Percentiles rank a stretch among this genome's conserved stretches.
Conservation (phyloP, 1,140 invertebrate species). For the Riptortus pedestris region DNA sequence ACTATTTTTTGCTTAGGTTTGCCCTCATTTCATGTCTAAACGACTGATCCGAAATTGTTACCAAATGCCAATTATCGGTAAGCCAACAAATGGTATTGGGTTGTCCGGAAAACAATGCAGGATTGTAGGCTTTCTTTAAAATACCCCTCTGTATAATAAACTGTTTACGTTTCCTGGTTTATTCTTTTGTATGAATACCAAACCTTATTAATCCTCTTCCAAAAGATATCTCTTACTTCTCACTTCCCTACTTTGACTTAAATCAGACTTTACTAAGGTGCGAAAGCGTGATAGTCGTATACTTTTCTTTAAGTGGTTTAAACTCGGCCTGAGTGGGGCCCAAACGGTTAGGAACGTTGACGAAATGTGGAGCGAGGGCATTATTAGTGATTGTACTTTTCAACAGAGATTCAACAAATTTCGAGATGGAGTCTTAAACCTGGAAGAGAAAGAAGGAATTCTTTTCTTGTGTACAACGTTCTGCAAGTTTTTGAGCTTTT, state of each 20-base stretch:
- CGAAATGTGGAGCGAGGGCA: neutral
- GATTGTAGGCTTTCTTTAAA: neutral
- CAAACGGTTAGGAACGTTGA: neutral
- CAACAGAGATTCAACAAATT: slow-evolving; percentile 11
- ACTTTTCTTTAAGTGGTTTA: neutral
- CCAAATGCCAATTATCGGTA: too few species aligned
- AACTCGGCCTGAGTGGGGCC: neutral
- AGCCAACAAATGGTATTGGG: too few species aligned
- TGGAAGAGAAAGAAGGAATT: neutral
- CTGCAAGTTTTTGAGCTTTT: neutral
- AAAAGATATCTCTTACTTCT: neutral
- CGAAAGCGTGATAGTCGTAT: neutral
- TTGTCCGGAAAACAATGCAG: neutral
- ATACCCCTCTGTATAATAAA: neutral
- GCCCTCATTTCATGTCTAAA: too few species aligned
- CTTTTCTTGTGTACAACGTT: neutral
- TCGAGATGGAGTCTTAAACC: neutral
- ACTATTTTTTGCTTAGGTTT: too few species aligned
- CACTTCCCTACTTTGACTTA: neutral
- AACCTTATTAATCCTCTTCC: neutral
- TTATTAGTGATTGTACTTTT: neutral
- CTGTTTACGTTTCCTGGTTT: neutral
- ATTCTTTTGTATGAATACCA: neutral
- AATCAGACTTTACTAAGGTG: neutral
- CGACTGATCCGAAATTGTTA: too few species aligned